Conservation (phyloP, 2,113 vertebrate genomes). For the Bufo gargarizans region DNA sequence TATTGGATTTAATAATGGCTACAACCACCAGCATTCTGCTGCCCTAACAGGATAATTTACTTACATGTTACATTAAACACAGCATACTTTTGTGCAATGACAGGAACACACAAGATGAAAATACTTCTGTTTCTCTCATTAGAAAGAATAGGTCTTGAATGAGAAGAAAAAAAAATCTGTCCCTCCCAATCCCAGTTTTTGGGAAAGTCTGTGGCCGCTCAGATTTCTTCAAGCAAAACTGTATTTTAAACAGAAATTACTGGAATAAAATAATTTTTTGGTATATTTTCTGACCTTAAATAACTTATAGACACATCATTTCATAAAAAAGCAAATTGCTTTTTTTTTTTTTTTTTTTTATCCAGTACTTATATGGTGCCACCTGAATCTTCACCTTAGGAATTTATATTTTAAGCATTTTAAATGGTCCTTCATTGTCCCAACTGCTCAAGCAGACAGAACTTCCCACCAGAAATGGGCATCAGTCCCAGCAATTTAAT, state of each 20-base stretch:
- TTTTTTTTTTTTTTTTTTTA: neutral
- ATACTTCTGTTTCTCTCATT: conserved; percentile 57
- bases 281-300: neutral
- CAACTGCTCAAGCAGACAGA: neutral
- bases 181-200: conserved; percentile 11
- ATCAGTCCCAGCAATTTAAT: neutral
- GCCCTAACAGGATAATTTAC: conserved; percentile 11
- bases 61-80: conserved; percentile 43
- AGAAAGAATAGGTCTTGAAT: neutral
- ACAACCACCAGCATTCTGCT: neutral
- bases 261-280: neutral
- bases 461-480: neutral
- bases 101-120: conserved; percentile 56
- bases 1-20: conserved; percentile 39
- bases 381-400: neutral
- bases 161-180: neutral
- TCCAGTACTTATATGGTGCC: no score
- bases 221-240: neutral
- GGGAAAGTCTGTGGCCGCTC: neutral
- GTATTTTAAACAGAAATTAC: neutral
- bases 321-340: no score
- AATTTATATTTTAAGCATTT: neutral
- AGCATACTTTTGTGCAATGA: conserved; percentile 16
- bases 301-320: no score
- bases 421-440: neutral